These are phyloP conservation scores for Dicentrarchus labrax DNA, from an alignment of 2,113 vertebrate species.

Conservation along the genomic window DNA sequence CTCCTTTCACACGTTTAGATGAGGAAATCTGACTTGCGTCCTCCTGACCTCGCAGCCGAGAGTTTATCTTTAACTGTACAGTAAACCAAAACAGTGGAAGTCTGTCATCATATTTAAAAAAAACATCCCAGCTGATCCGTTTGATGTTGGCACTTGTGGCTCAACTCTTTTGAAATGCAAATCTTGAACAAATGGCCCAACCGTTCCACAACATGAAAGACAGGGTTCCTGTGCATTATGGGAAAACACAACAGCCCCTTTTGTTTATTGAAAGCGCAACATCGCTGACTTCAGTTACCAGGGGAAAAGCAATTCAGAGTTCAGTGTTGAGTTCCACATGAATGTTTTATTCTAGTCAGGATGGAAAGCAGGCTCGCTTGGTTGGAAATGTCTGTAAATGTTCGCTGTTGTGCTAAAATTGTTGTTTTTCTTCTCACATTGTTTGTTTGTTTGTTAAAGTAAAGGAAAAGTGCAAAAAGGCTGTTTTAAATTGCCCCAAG, in stretches of 20 bases:
- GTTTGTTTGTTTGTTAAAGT: no score
- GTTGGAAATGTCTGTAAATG: background rate
- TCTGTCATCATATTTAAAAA: slow-evolving; percentile 1
- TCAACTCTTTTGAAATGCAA: slow-evolving; percentile 30
- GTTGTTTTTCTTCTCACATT: background rate
- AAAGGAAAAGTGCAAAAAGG: no score
- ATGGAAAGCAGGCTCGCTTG: background rate
- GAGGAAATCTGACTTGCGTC: background rate
- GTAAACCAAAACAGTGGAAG: background rate
- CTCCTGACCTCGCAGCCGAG: background rate
- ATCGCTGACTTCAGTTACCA: background rate
- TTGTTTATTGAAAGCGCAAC: background rate
- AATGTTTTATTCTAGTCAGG: background rate
- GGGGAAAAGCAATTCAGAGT: background rate
- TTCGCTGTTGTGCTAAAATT: background rate
- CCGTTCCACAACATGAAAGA: background rate
- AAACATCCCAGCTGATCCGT: background rate
- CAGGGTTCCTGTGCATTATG: background rate
- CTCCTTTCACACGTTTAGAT: background rate
- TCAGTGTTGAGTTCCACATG: background rate
- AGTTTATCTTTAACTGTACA: background rate
- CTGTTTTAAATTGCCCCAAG: no score
- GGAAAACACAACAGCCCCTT: background rate
- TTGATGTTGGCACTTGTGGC: background rate
- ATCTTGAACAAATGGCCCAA: background rate